These are phyloP conservation scores for Nomada lathburiana DNA, from an alignment of 2,888 invertebrate genomes.

Conservation along the genomic window DNA sequence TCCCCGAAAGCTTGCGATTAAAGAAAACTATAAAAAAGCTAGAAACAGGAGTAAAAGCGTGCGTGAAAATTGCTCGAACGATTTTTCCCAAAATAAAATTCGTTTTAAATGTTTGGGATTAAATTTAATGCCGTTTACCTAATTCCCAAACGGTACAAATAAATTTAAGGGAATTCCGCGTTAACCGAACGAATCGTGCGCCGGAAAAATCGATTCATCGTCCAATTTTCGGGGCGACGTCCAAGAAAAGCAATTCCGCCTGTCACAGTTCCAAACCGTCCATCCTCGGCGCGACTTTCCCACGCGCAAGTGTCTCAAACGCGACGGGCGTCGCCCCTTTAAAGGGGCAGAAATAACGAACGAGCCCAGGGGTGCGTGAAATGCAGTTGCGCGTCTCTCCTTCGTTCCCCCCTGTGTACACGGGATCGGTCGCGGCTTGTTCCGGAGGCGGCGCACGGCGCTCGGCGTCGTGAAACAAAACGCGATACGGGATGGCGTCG, in stretches of 20 bases:
- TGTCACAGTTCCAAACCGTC: not conserved
- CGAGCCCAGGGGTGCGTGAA: constrained; percentile 35
- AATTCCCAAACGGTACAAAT: too few species aligned
- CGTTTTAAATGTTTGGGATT: too few species aligned
- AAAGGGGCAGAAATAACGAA: constrained; percentile 8
- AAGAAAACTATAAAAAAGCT: not conserved
- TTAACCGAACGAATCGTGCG: too few species aligned
- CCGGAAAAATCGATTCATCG: too few species aligned
- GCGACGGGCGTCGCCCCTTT: not conserved
- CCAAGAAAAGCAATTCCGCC: not conserved
- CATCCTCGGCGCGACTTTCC: not conserved
- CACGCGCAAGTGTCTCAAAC: not conserved
- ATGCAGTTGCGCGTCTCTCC: constrained; percentile 1
- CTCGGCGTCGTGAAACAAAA: constrained; percentile 19
- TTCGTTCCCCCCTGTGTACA: not conserved
- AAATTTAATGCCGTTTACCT: too few species aligned
- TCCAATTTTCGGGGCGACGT: too few species aligned
- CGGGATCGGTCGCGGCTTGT: constrained; percentile 3
- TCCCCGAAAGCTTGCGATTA: not conserved
- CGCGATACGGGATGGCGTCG: constrained; percentile 20
- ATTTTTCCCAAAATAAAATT: too few species aligned
- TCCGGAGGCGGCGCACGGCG: constrained; percentile 13
- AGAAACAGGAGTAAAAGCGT: too few species aligned
- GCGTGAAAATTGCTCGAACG: too few species aligned
- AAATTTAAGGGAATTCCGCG: too few species aligned